Evolutionary conservation across 92 coral and sea anemone species (phyloP).

Genomic region (Diadumene lineata): DNA sequence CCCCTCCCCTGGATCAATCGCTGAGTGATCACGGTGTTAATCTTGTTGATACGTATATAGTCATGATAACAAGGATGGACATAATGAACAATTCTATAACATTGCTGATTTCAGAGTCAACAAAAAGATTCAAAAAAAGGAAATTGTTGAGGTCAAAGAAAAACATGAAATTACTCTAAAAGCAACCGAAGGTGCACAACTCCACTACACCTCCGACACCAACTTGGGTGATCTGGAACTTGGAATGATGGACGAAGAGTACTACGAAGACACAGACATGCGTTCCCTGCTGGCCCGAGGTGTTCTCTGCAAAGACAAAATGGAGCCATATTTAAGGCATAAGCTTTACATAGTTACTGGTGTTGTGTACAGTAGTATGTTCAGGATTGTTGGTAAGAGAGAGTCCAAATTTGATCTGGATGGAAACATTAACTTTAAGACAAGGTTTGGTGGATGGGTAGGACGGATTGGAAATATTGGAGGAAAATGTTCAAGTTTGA

Average conservation of each 20-base stretch:
- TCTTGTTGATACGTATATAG: no score
- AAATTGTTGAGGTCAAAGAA: conserved; percentile 25
- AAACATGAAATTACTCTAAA: conserved; percentile 21
- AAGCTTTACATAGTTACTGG: conserved; percentile 46
- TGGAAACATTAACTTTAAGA: conserved; percentile 10
- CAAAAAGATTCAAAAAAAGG: conserved; percentile 45
- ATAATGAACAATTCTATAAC: no score
- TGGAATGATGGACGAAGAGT: conserved; percentile 55
- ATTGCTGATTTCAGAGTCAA: no score
- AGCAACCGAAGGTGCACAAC: conserved; percentile 22
- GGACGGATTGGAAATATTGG: conserved; percentile 14
- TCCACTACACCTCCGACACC: conserved; percentile 19
- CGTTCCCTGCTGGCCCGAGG: conserved; percentile 29
- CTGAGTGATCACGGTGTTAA: no score
- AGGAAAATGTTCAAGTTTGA: conserved; percentile 24
- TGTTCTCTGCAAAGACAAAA: conserved; percentile 33
- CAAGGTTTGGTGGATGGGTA: conserved; percentile 33
- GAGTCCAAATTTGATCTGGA: conserved; percentile 9
- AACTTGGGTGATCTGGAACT: conserved; percentile 54
- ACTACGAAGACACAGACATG: conserved; percentile 39
- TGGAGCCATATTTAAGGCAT: conserved; percentile 37
- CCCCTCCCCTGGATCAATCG: no score
- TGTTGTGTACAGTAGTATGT: conserved; percentile 53
- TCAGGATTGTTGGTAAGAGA: conserved; percentile 41
- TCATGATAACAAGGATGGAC: no score